Evolutionary conservation across 2,888 invertebrate species (phyloP), one percentile per base, ranked within the genome.

Genomic region (Heliconius aoede): DNA sequence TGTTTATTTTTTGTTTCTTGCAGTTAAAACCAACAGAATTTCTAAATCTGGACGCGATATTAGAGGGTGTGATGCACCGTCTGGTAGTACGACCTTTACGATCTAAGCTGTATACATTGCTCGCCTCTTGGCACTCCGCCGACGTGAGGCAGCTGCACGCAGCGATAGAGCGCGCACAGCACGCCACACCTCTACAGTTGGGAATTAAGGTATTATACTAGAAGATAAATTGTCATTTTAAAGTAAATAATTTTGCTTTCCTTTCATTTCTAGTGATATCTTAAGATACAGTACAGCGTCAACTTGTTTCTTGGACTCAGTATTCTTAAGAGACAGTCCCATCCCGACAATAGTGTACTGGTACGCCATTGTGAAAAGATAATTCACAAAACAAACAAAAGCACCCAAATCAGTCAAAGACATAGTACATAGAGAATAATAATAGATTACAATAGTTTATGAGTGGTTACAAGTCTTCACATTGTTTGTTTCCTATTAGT

Each of bases 41-140:
- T 89, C 95, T 99, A 85, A 99, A 99, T 94, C 95, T 99, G 88
- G 99, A 99, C 88, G 97, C 98, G 75, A 98, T 99, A 83, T 93
- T 99, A 83, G 99, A 99, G 92, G 97, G 97, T 78, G 98, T 99
- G 80, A 97, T 99, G 95, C 98, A 99, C 91, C 96, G 97, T 82
- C 95, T 99, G 83, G 98, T 99, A 36, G 97, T 99, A 55, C 95
- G 97, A 74, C 98, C 98, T 11, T 91, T 99, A 80, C 96, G 98
- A 80, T 96, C 97, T 78, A 97, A 98, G 85, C 95, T 99, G 79
- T 98, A 98, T 87, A 95, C 96, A 82, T 94, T 98, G 84, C 97
- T 98, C 86, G 97, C 99, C 79, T 97, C 98, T 73, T 97, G 98
- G 95, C 99, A 98, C 88, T 97, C 96, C 5, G 95, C 96, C 32